phyloP scores from a whole-genome alignment of 92 coral and sea anemone genomes.

The Desmophyllum pertusum region DNA sequence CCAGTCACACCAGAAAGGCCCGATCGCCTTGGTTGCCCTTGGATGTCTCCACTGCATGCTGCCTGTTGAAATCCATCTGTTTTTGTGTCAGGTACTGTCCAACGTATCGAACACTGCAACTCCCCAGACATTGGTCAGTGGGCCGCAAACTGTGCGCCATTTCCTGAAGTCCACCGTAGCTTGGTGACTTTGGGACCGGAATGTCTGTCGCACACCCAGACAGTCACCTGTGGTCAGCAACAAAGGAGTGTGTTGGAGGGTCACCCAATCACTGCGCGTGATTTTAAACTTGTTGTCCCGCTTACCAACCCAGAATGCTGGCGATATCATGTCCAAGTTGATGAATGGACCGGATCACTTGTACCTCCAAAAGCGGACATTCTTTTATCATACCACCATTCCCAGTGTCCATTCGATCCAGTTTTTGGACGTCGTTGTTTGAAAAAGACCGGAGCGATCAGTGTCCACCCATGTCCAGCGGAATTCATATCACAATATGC shows the following conservation, averaged over 20 bases:
- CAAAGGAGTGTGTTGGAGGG: neutral
- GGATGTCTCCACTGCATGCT: neutral
- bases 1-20: slow-evolving; percentile 4
- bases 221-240: neutral
- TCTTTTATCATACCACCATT: neutral
- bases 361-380: neutral
- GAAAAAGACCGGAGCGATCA: neutral
- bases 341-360: neutral
- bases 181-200: neutral
- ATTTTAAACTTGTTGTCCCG: neutral
- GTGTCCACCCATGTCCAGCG: neutral
- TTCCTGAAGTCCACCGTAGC: neutral
- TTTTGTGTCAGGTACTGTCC: neutral
- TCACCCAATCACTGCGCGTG: neutral
- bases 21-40: neutral
- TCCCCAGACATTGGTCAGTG: neutral
- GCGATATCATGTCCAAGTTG: neutral
- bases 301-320: neutral
- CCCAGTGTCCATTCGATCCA: neutral
- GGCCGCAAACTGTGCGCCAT: neutral
- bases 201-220: neutral
- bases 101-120: neutral
- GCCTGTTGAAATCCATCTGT: neutral
- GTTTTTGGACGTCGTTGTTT: neutral
- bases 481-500: neutral